A percentile compares a stretch with the other conserved stretches of the same genome.
Conservation (phyloP, 1,140 invertebrate species). For the Calycopis cecrops region DNA sequence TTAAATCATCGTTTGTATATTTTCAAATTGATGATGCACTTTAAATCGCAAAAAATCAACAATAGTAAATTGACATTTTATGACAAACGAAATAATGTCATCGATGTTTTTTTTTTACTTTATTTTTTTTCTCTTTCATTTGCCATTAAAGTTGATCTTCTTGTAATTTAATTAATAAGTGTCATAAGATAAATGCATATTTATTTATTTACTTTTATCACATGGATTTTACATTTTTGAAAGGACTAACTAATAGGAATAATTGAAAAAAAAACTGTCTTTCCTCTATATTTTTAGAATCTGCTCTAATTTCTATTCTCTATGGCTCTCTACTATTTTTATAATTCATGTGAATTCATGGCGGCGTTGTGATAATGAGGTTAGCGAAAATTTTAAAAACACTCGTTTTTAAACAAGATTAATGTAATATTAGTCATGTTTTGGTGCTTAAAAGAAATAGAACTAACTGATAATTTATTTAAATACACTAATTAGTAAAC, state of each 20-base stretch:
- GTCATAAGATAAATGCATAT: too few relatives aligned
- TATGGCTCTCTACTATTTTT: constrained; percentile 16
- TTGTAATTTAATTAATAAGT: too few relatives aligned
- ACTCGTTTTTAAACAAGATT: constrained; percentile 8
- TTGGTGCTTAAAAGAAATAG: not conserved
- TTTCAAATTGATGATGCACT: constrained; percentile 10
- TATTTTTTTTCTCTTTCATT: too few relatives aligned
- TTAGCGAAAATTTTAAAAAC: constrained; percentile 37
- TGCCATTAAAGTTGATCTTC: too few relatives aligned
- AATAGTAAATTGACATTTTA: not conserved
- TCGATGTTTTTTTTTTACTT: too few relatives aligned
- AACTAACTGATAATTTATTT: not conserved
- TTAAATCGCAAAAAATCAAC: constrained; percentile 1
- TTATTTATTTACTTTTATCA: too few relatives aligned
- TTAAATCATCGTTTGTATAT: constrained; percentile 6
- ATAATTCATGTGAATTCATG: constrained; percentile 29
- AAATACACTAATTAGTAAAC: constrained; percentile 6
- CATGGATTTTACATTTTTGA: too few relatives aligned
- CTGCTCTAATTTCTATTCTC: not conserved
- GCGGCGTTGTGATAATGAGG: constrained; percentile 41
- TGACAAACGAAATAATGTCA: not conserved
- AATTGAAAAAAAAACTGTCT: too few relatives aligned
- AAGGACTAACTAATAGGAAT: too few relatives aligned
- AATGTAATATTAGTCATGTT: not conserved
- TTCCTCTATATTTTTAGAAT: too few relatives aligned